A percentile compares a stretch with the other conserved stretches of the same genome.
phyloP scores from a whole-genome alignment of 1,140 invertebrate genomes.

The Pachyrhynchus sulphureomaculatus region DNA sequence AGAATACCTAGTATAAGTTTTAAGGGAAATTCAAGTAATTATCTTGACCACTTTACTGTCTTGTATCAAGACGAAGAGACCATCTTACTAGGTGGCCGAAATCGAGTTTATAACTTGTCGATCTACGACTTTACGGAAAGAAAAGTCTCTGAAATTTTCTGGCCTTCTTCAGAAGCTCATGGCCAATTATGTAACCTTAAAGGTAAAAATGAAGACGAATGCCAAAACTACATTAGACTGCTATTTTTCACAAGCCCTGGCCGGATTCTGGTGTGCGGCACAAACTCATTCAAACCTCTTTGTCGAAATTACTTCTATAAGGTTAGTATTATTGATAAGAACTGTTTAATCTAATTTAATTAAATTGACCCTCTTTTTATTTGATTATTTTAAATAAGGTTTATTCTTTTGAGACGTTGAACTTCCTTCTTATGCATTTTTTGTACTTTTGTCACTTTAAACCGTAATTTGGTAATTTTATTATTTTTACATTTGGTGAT shows the following conservation, averaged over 20 bases:
- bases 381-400: background rate
- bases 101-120: conserved; percentile 80
- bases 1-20: conserved; percentile 45
- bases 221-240: conserved; percentile 95
- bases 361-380: conserved; percentile 20
- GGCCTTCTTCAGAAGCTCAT: conserved; percentile 80
- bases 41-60: conserved; percentile 56
- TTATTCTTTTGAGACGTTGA: conserved; percentile 18
- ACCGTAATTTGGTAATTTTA: too few relatives aligned
- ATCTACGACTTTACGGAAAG: conserved; percentile 67
- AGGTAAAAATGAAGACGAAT: conserved; percentile 85
- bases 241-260: conserved; percentile 70
- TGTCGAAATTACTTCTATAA: conserved; percentile 76
- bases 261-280: conserved; percentile 88
- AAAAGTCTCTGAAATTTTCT: conserved; percentile 62
- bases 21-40: conserved; percentile 40
- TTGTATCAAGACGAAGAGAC: conserved; percentile 56
- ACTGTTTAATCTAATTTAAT: conserved; percentile 21
- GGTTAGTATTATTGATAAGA: conserved; percentile 53
- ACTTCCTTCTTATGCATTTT: conserved; percentile 2
- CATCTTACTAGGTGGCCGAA: conserved; percentile 61
- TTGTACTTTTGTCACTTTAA: background rate
- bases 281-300: conserved; percentile 93
- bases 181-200: conserved; percentile 83
- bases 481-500: too few relatives aligned